A percentile compares a stretch with the other conserved stretches of the same genome.
These are phyloP conservation scores for Drosophila kepulauana DNA, from an alignment of 1,140 invertebrate species.

Conservation along the genomic window DNA sequence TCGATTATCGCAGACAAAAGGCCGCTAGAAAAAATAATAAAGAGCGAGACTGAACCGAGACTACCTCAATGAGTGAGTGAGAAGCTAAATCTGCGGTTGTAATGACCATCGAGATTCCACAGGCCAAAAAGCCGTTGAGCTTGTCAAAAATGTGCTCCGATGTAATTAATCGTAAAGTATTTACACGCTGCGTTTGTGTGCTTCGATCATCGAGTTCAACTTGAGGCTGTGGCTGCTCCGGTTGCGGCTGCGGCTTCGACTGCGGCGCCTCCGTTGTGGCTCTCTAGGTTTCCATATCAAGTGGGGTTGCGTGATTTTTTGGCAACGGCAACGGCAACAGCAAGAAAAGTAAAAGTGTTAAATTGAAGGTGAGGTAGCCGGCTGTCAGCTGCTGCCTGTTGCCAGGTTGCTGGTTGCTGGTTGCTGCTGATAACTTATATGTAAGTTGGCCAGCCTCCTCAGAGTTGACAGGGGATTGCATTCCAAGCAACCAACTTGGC, in stretches of 20 bases:
- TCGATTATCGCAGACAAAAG: constrained; percentile 52
- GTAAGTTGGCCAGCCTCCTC: constrained; percentile 21
- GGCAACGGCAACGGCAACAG: constrained; percentile 19
- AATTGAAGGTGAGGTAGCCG: constrained; percentile 34
- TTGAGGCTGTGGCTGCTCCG: constrained; percentile 17
- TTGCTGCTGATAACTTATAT: constrained; percentile 8
- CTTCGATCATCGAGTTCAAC: constrained; percentile 21
- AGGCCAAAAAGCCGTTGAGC: constrained; percentile 52
- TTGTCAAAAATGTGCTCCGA: constrained; percentile 47
- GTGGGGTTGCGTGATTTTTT: constrained; percentile 27
- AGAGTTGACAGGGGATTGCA: constrained; percentile 33
- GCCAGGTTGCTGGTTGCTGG: neutral
- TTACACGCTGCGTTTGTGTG: constrained; percentile 55
- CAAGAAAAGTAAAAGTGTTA: constrained; percentile 50
- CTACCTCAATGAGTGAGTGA: constrained; percentile 13
- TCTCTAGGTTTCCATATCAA: constrained; percentile 6
- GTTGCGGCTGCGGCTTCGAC: too few species aligned
- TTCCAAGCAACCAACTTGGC: constrained; percentile 1
- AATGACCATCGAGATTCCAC: constrained; percentile 65
- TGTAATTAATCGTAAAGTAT: constrained; percentile 80
- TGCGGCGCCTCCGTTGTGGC: constrained; percentile 40
- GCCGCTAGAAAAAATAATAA: constrained; percentile 19
- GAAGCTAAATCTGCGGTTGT: constrained; percentile 10
- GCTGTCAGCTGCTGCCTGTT: too few species aligned
- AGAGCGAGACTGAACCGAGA: constrained; percentile 25